A percentile compares a stretch with the other conserved stretches of the same genome.
These are phyloP conservation scores for Cassiopea xamachana DNA, from an alignment of 30 jellyfish, hydroid and myxozoan genomes.

Conservation along the genomic window DNA sequence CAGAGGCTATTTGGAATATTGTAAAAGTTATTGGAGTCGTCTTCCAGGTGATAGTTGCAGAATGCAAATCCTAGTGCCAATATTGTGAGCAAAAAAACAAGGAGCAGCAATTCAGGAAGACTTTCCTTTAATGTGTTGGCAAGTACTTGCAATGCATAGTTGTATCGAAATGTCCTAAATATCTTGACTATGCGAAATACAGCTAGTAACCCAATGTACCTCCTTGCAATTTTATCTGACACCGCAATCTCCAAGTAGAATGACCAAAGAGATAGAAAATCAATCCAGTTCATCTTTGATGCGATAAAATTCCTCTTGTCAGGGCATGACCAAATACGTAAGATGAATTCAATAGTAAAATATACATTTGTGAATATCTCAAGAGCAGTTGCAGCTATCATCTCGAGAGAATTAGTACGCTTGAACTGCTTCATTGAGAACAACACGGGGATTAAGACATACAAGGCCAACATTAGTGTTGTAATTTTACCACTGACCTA, in stretches of 20 bases:
- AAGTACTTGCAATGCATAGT: conserved; percentile 91
- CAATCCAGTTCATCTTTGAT: conserved; percentile 81
- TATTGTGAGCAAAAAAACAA: conserved; percentile 77
- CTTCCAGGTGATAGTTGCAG: conserved; percentile 82
- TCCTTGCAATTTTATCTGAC: conserved; percentile 31
- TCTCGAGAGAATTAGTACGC: conserved; percentile 5
- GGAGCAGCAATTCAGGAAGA: conserved; percentile 85
- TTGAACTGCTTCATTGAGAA: conserved; percentile 74
- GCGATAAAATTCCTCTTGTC: conserved; percentile 66
- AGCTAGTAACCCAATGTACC: conserved; percentile 70
- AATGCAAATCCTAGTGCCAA: conserved; percentile 89
- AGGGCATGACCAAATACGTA: conserved; percentile 77
- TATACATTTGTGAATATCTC: conserved; percentile 73
- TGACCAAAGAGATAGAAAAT: conserved; percentile 79
- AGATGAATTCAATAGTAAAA: conserved; percentile 74
- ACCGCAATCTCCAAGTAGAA: conserved; percentile 56
- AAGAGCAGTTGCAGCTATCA: conserved; percentile 31
- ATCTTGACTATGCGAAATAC: conserved; percentile 92
- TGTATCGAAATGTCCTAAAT: conserved; percentile 89
- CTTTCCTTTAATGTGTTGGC: conserved; percentile 84
- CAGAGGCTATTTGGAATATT: conserved; percentile 89
- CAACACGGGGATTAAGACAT: conserved; percentile 75
- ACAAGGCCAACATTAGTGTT: conserved; percentile 59
- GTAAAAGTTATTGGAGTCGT: conserved; percentile 69
- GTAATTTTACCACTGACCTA: conserved; percentile 76